Conservation (phyloP, 2,888 invertebrate species). For the Melanargia galathea region DNA sequence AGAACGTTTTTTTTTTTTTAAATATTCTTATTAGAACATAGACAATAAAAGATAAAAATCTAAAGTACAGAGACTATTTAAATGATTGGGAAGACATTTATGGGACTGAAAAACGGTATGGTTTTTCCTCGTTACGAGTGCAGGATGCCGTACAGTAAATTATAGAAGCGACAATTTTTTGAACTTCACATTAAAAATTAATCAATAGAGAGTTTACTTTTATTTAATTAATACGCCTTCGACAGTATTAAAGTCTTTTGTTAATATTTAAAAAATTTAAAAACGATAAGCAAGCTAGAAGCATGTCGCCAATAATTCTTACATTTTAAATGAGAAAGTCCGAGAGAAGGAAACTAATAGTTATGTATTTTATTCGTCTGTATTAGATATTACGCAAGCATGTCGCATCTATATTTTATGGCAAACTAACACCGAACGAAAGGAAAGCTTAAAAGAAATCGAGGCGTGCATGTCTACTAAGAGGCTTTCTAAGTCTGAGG, state of each 20-base stretch:
- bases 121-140: conserved; percentile 48
- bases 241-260: neutral
- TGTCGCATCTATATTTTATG: conserved; percentile 56
- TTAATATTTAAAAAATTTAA: neutral
- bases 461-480: conserved; percentile 78
- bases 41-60: conserved; percentile 50
- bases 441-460: conserved; percentile 71
- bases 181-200: neutral
- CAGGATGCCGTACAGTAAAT: conserved; percentile 46
- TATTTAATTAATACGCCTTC: neutral
- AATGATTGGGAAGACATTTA: conserved; percentile 56
- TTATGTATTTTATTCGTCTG: neutral
- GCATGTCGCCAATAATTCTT: conserved; percentile 7
- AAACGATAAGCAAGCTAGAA: conserved; percentile 26
- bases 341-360: neutral
- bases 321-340: neutral
- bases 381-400: conserved; percentile 25
- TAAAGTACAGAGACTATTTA: conserved; percentile 52
- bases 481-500: conserved; percentile 68
- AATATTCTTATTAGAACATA: conserved; percentile 31
- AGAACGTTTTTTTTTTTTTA: conserved; percentile 35
- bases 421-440: conserved; percentile 58
- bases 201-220: neutral
- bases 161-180: conserved; percentile 56
- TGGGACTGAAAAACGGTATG: conserved; percentile 55